Percentiles rank a stretch among this genome's conserved stretches.
Evolutionary conservation across 1,140 invertebrate genomes (phyloP).

Genomic region (Sarcophaga peregrina): DNA sequence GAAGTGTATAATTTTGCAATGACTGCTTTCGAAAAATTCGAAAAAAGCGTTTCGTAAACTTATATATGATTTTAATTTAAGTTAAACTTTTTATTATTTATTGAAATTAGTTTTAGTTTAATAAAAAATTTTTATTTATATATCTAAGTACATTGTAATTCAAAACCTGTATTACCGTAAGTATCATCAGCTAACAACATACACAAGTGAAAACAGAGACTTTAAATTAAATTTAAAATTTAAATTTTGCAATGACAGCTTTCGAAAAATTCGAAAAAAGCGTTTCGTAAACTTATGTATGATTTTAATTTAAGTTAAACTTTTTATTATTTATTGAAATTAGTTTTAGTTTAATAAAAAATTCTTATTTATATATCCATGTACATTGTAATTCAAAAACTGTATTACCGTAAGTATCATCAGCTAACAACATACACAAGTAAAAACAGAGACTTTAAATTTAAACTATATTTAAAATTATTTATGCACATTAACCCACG

Average conservation of each 20-base stretch:
- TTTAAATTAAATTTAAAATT: no score
- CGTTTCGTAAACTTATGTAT: neutral
- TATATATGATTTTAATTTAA: neutral
- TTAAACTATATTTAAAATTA: no score
- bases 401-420: no score
- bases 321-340: conserved; percentile 4
- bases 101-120: neutral
- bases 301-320: neutral
- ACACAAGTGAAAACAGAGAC: no score
- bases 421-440: no score
- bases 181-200: no score
- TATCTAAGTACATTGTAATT: no score
- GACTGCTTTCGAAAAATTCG: conserved; percentile 45
- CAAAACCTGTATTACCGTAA: no score
- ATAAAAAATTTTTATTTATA: neutral
- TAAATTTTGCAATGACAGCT: conserved; percentile 52
- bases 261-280: conserved; percentile 20
- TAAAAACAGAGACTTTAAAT: no score
- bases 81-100: neutral
- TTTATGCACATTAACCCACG: no score
- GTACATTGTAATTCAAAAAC: no score
- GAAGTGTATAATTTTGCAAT: conserved; percentile 56
- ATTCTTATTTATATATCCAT: neutral
- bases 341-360: neutral
- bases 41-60: neutral